Conservation (phyloP, 2,113 vertebrate genomes). For the Paradoxurus hermaphroditus region DNA sequence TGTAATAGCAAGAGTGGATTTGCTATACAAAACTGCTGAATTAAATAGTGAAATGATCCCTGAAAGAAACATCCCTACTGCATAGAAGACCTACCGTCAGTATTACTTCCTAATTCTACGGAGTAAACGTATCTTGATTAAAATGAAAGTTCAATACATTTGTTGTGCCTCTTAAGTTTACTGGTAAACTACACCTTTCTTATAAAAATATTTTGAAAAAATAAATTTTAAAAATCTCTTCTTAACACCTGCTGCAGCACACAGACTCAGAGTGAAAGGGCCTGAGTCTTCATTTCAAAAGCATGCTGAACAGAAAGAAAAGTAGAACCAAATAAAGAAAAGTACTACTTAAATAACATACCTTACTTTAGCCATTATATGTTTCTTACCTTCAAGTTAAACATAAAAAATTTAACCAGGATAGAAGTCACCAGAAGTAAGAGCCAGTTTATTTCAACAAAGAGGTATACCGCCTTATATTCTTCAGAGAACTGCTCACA, state of each 20-base stretch:
- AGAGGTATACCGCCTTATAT: not conserved
- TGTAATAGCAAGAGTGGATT: not conserved
- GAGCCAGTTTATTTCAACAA: not conserved
- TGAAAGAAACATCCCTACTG: not conserved
- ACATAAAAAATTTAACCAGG: not conserved
- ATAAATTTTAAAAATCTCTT: not conserved
- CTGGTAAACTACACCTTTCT: not conserved
- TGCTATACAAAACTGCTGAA: not conserved
- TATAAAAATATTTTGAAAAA: not conserved
- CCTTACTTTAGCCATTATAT: not conserved
- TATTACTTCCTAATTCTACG: not conserved
- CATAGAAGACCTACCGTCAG: not conserved
- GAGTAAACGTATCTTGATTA: not conserved
- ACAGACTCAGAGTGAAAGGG: not conserved
- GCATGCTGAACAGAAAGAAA: not conserved
- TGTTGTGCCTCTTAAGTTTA: not conserved
- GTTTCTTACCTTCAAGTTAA: not conserved
- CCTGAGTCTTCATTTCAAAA: slow-evolving; percentile 1
- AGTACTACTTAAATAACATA: not conserved
- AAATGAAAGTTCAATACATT: not conserved
- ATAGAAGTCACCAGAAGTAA: not conserved
- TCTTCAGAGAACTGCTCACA: not conserved
- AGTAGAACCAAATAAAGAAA: not conserved
- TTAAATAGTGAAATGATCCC: not conserved
- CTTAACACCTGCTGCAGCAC: not conserved